These are phyloP conservation scores for Spisula solida DNA, from an alignment of 2,888 invertebrate genomes.

Conservation along the genomic window DNA sequence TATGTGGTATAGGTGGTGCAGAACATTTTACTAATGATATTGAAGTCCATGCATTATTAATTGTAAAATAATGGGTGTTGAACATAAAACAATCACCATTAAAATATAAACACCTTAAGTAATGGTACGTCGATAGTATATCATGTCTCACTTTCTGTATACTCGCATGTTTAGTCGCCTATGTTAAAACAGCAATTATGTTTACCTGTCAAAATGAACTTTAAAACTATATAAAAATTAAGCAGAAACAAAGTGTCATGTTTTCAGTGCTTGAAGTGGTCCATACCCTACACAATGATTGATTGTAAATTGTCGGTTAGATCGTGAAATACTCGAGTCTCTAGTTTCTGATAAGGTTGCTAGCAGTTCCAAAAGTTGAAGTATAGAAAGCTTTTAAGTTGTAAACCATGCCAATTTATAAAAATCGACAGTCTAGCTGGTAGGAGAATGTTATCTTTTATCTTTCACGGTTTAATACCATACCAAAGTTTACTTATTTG, in stretches of 20 bases:
- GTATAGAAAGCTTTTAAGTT: constrained; percentile 9
- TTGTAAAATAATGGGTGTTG: too few relatives aligned
- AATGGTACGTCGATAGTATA: not conserved
- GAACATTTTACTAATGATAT: too few relatives aligned
- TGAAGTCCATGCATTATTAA: too few relatives aligned
- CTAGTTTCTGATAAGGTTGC: not conserved
- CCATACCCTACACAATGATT: not conserved
- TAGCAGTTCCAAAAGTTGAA: not conserved
- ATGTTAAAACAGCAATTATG: not conserved
- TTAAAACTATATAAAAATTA: not conserved
- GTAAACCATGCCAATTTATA: not conserved
- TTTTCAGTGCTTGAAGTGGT: not conserved
- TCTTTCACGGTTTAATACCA: constrained; percentile 7
- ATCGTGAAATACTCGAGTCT: not conserved
- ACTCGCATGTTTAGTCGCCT: not conserved
- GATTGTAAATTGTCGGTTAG: not conserved
- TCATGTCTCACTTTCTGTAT: not conserved
- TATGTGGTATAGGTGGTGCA: not conserved
- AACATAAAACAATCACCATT: not conserved
- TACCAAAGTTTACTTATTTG: constrained; percentile 34
- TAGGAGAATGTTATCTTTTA: constrained; percentile 1
- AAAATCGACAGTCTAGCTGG: not conserved
- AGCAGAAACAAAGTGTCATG: not conserved
- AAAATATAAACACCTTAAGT: not conserved
- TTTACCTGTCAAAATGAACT: constrained; percentile 4